A percentile compares a stretch with the other conserved stretches of the same genome.
Evolutionary conservation across 53 echinoderm and acorn worm genomes (phyloP).

Genomic region (Hippasteria phrygiana): DNA sequence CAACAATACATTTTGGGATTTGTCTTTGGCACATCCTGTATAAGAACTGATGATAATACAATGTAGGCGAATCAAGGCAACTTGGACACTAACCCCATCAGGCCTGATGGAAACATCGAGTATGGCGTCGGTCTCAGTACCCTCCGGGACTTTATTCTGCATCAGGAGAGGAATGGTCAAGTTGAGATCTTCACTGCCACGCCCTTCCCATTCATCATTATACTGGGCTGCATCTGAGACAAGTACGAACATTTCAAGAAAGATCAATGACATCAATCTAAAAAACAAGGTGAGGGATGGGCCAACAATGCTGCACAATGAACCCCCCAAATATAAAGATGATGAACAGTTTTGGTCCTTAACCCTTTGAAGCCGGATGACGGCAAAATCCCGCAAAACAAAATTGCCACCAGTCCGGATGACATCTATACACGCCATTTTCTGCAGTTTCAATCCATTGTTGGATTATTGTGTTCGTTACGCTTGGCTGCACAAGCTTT

Average conservation of each 20-base stretch:
- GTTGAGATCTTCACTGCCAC: constrained; percentile 72
- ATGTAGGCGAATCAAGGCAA: not conserved
- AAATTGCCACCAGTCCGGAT: too few relatives aligned
- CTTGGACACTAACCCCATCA: constrained; percentile 67
- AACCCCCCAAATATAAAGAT: too few relatives aligned
- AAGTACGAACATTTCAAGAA: not conserved
- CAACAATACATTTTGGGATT: too few relatives aligned
- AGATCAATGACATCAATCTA: not conserved
- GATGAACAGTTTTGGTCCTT: too few relatives aligned
- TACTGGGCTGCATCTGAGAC: constrained; percentile 73
- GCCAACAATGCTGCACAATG: too few relatives aligned
- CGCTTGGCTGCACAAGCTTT: too few relatives aligned
- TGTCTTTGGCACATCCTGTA: not conserved
- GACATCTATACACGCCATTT: too few relatives aligned
- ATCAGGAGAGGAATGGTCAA: constrained; percentile 89
- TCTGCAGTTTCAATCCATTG: too few relatives aligned
- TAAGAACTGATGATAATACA: not conserved
- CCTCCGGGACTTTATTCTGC: constrained; percentile 93
- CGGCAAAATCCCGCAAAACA: too few relatives aligned
- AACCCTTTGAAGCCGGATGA: too few relatives aligned
- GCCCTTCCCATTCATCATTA: constrained; percentile 81
- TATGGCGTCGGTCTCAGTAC: constrained; percentile 89
- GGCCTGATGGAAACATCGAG: constrained; percentile 94
- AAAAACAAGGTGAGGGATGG: too few relatives aligned
- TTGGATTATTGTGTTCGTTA: too few relatives aligned